Evolutionary conservation across 1,140 invertebrate species (phyloP).

Genomic region (Panulirus ornatus): DNA sequence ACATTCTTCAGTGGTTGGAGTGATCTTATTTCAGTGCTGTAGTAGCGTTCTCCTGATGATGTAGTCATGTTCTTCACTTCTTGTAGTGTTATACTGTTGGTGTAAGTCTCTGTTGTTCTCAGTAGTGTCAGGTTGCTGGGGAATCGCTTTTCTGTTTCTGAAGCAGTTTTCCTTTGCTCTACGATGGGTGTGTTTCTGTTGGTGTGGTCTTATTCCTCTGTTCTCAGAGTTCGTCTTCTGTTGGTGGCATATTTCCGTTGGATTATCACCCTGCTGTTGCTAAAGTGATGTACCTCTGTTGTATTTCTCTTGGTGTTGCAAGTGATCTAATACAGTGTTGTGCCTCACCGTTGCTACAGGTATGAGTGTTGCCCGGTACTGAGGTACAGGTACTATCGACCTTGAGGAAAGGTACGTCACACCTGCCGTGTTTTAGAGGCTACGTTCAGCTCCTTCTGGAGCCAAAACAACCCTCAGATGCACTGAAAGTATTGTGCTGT

Average conservation of each 20-base stretch:
- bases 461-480: constrained; percentile 26
- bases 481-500: background rate
- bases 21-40: background rate
- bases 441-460: too few relatives aligned
- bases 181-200: background rate
- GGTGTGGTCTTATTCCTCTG: background rate
- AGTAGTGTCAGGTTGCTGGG: background rate
- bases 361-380: background rate
- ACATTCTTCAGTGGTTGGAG: background rate
- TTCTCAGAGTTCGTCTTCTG: background rate
- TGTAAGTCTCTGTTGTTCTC: background rate
- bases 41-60: background rate
- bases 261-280: background rate
- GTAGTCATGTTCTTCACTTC: background rate
- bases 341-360: background rate
- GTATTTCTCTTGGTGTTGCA: background rate
- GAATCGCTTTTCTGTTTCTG: background rate
- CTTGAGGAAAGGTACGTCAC: too few relatives aligned
- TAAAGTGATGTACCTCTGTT: background rate
- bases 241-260: background rate
- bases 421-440: too few relatives aligned
- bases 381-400: background rate
- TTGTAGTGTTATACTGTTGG: background rate
- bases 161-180: background rate
- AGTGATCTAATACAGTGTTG: background rate